phyloP scores from a whole-genome alignment of 2,888 invertebrate species.

The Trileptium ribeirensis region DNA sequence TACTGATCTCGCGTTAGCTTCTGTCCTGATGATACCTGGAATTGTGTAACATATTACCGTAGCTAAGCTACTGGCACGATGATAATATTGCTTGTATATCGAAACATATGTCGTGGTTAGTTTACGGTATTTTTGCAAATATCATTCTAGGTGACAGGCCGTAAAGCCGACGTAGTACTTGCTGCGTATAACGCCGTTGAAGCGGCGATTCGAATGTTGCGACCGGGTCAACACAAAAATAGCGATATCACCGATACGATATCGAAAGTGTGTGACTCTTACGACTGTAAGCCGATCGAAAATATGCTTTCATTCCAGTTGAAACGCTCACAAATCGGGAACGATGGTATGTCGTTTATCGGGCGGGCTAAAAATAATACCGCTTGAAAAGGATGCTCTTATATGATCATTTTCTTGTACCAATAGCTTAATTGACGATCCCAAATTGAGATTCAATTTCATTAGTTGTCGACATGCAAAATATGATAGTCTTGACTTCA shows the following conservation, averaged over 20 bases:
- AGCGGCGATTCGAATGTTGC: slow-evolving; percentile 82
- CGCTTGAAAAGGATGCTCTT: too few species aligned
- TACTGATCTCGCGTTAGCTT: not conserved
- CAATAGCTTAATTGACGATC: too few species aligned
- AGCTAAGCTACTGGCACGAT: too few species aligned
- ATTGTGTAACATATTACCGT: too few species aligned
- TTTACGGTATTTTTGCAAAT: slow-evolving; percentile 17
- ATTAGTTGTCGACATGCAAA: too few species aligned
- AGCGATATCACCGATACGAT: slow-evolving; percentile 56
- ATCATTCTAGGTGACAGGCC: slow-evolving; percentile 66
- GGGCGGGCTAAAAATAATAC: too few species aligned
- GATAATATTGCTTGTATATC: not conserved
- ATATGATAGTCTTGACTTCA: too few species aligned
- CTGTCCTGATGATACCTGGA: too few species aligned
- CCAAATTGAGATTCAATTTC: too few species aligned
- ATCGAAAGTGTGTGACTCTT: slow-evolving; percentile 83
- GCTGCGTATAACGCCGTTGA: slow-evolving; percentile 93
- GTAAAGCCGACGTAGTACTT: slow-evolving; percentile 84
- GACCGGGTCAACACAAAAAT: slow-evolving; percentile 62
- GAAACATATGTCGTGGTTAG: not conserved
- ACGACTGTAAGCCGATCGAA: slow-evolving; percentile 93
- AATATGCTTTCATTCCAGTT: slow-evolving; percentile 74
- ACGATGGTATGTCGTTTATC: slow-evolving; percentile 2
- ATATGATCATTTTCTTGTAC: too few species aligned
- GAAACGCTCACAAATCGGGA: slow-evolving; percentile 57